Conservation (phyloP, 2,113 vertebrate genomes). For the Grantiella picta region DNA sequence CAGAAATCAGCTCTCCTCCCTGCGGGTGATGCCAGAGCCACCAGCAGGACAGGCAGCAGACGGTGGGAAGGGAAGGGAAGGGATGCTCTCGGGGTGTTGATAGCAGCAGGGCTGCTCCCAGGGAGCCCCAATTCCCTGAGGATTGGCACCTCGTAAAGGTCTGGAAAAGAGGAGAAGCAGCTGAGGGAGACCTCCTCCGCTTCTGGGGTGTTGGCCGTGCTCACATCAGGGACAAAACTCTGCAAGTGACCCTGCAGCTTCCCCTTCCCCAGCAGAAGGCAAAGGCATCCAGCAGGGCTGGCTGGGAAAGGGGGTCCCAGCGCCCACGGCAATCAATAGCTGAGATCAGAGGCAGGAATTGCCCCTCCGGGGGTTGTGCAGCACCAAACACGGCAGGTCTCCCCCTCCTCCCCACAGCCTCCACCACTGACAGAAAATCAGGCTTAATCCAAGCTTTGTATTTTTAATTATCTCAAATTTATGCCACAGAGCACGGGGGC, state of each 20-base stretch:
- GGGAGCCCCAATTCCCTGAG: not conserved
- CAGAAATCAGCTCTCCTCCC: not conserved
- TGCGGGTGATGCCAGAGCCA: not conserved
- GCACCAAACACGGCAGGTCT: not conserved
- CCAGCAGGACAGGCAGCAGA: not conserved
- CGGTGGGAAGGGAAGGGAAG: not conserved
- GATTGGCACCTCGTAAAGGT: not conserved
- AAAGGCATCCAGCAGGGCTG: not conserved
- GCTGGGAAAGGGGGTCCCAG: not conserved
- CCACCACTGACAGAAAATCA: not conserved
- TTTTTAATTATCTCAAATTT: conserved; percentile 39
- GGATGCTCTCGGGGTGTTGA: not conserved
- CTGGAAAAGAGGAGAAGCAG: not conserved
- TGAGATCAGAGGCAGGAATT: not conserved
- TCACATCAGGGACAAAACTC: not conserved
- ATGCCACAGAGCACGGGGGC: not conserved
- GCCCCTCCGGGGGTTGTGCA: not conserved
- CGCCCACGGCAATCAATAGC: rapidly evolving
- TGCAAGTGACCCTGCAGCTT: not conserved
- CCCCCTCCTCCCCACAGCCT: not conserved
- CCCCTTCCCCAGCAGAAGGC: not conserved
- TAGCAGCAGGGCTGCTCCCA: not conserved
- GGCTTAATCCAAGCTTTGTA: conserved; percentile 37
- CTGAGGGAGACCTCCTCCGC: not conserved
- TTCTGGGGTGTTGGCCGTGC: not conserved